Conservation (phyloP, 2,888 invertebrate species). For the Molanna angustata region DNA sequence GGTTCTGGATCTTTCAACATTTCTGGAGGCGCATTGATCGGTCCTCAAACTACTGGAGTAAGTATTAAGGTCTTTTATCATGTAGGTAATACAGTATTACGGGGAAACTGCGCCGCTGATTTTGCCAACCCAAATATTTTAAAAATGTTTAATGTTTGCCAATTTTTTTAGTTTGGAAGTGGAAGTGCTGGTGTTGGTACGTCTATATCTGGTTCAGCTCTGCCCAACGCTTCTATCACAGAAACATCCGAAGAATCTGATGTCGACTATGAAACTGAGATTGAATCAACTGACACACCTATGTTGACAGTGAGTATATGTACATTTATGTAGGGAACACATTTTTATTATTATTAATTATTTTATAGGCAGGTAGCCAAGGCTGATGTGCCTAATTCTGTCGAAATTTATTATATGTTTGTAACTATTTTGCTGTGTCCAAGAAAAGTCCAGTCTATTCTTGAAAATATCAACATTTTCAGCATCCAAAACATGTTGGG, state of each 20-base stretch:
- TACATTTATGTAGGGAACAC: background rate
- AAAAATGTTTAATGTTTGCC: background rate
- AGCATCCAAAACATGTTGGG: too few species aligned
- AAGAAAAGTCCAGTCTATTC: too few species aligned
- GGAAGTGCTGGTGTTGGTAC: constrained; percentile 3
- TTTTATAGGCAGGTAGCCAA: too few species aligned
- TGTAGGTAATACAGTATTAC: too few species aligned
- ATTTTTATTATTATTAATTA: too few species aligned
- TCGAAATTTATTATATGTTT: too few species aligned
- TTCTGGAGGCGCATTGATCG: constrained; percentile 4
- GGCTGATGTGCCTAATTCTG: too few species aligned
- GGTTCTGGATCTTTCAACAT: background rate
- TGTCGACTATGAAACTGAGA: background rate
- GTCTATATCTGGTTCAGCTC: background rate
- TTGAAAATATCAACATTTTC: too few species aligned
- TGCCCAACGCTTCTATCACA: background rate
- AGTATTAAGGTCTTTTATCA: too few species aligned
- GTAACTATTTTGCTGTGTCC: too few species aligned
- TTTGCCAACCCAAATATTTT: too few species aligned
- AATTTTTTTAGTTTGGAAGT: constrained; percentile 4
- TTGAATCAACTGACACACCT: background rate
- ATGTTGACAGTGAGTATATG: constrained; percentile 1
- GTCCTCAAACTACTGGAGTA: constrained; percentile 6
- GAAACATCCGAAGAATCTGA: background rate
- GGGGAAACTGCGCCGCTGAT: too few species aligned